Evolutionary conservation across 2,888 invertebrate genomes (phyloP), one percentile per base, ranked within the genome.

Genomic region (Gastracanthus pulcherrimus): DNA sequence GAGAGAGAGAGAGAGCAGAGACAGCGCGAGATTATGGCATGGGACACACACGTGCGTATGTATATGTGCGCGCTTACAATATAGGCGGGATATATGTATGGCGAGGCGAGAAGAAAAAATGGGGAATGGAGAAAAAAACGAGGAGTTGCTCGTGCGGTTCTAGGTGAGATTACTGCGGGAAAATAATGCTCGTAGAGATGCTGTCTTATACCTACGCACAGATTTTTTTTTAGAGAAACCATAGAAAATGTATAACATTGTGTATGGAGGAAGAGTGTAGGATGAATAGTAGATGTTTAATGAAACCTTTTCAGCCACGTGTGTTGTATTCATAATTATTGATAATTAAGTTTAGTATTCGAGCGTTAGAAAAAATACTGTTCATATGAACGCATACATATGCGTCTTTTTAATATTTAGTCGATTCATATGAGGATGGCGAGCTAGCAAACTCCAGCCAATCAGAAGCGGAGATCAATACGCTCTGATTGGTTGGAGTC

Each of bases 161-260:
- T 51, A 38, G 71, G 71, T 58, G 71, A 71, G 71, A 71, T 71
- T 71, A n/a, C 58, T 26, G 71, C 70, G 13, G 26, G 55, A 70
- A 70, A 70, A 70, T 70, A 55, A 71, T 38, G 48, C 48, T n/a
- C 23, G 19, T 34, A 34, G 19, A 26, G 67, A 67, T 38, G 38
- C 38, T 66, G 38, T 13, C 19, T 11, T 45, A n/a, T 45, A n/a
- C n/a, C n/a, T n/a, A 7, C 23, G 48, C 48, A 16, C 48, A 51
- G 19, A 51, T 62, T 62, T 62, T 62, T 62, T 62, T n/a, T 1
- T 13, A 34, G 16, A 16, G n/a, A 55, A 55, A 26, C 51, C 51
- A 55, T 55, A 55, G 51, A 55, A 55, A 55, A 55, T 55, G 23
- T 55, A n/a, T n/a, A 55, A 55, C 51, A 55, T 55, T 55, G 23